Conservation (phyloP, 2,113 vertebrate species). For the Sigmodon hispidus region DNA sequence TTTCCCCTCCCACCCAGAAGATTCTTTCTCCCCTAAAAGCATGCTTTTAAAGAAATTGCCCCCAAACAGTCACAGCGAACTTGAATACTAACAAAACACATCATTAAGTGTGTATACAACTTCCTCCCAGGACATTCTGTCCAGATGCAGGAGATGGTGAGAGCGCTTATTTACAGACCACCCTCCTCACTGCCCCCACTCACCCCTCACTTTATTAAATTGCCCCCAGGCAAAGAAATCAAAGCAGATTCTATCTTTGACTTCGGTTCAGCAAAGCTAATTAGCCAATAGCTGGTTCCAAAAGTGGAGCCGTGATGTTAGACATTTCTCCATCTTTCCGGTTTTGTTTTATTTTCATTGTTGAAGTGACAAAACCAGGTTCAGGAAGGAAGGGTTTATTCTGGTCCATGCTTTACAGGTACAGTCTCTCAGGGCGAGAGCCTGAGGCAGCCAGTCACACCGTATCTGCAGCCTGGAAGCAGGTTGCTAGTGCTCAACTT, state of each 20-base stretch:
- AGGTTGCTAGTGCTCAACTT: neutral
- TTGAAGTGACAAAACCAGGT: neutral
- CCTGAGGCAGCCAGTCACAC: neutral
- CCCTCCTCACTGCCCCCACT: neutral
- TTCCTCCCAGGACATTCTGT: constrained; percentile 58
- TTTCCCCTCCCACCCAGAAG: neutral
- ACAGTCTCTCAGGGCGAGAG: fast-evolving
- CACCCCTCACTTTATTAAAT: constrained; percentile 35
- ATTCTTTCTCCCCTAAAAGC: neutral
- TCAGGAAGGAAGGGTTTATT: neutral
- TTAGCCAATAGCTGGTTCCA: neutral
- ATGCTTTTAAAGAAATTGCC: constrained; percentile 19
- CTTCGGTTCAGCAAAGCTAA: neutral
- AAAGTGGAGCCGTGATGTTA: fast-evolving
- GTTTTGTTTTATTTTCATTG: neutral
- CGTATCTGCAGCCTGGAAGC: too few relatives aligned
- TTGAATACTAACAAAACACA: constrained; percentile 60
- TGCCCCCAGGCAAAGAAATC: constrained; percentile 7
- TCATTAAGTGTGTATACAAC: constrained; percentile 58
- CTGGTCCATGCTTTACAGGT: too few relatives aligned
- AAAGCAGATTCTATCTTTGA: neutral
- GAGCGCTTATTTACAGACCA: constrained; percentile 25
- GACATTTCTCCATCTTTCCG: neutral
- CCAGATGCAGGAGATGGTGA: constrained; percentile 22
- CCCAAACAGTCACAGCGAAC: neutral